A percentile compares a stretch with the other conserved stretches of the same genome.
These are phyloP conservation scores for Phrynosoma blainvillii DNA, from an alignment of 2,113 vertebrate species.

Conservation along the genomic window DNA sequence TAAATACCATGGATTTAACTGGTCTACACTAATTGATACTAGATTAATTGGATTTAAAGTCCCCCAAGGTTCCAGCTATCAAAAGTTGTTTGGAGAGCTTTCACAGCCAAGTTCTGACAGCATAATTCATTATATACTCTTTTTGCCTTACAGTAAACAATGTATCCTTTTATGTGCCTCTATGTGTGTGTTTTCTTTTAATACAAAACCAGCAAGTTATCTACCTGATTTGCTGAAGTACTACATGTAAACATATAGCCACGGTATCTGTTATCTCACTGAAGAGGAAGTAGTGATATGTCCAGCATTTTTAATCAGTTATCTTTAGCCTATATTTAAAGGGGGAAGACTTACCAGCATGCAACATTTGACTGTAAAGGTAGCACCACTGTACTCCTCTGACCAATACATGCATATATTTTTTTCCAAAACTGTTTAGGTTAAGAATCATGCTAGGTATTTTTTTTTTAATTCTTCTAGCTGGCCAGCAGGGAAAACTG, in stretches of 20 bases:
- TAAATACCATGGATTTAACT: no score
- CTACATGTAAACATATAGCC: neutral
- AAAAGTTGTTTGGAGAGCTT: neutral
- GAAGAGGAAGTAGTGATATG: neutral
- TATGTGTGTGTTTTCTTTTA: constrained; percentile 1
- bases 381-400: neutral
- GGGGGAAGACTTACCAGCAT: neutral
- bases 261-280: neutral
- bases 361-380: neutral
- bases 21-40: no score
- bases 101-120: neutral
- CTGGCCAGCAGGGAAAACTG: neutral
- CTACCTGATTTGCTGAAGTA: constrained; percentile 3
- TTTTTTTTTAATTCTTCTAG: neutral
- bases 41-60: no score
- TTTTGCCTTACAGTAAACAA: neutral
- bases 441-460: neutral
- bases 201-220: neutral
- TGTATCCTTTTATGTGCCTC: neutral
- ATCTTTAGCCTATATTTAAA: neutral
- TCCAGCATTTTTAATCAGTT: neutral
- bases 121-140: no score
- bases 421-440: neutral
- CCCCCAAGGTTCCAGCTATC: no score
- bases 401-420: neutral